Evolutionary conservation across 1,140 invertebrate genomes (phyloP).

Genomic region (Drosophila repleta): DNA sequence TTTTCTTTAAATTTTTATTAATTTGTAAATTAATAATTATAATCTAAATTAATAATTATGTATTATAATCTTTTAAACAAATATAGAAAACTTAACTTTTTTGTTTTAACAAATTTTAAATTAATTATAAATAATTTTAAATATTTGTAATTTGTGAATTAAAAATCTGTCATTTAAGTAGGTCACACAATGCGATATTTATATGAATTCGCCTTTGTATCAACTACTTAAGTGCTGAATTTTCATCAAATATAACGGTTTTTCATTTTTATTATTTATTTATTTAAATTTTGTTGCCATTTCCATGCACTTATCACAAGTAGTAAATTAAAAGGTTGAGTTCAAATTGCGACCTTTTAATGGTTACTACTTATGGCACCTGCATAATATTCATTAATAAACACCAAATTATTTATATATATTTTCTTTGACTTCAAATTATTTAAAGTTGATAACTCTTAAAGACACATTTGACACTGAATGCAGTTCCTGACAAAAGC

Average conservation of each 20-base stretch:
- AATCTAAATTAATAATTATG: too few relatives aligned
- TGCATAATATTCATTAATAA: constrained; percentile 5
- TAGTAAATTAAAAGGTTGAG: constrained; percentile 62
- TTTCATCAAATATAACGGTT: constrained; percentile 23
- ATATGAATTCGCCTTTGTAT: constrained; percentile 60
- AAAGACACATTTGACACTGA: constrained; percentile 13
- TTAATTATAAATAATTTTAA: neutral
- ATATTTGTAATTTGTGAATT: neutral
- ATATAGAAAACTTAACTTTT: too few relatives aligned
- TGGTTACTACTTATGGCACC: constrained; percentile 70
- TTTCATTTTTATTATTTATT: neutral
- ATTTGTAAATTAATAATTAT: too few relatives aligned
- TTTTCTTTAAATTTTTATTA: too few relatives aligned
- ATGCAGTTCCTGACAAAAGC: neutral
- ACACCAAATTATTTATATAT: neutral
- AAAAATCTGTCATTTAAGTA: constrained; percentile 61
- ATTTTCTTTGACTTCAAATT: too few relatives aligned
- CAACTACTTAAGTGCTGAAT: constrained; percentile 65
- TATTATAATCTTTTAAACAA: too few relatives aligned
- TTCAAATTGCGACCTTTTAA: constrained; percentile 53
- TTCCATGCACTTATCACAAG: constrained; percentile 38
- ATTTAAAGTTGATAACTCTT: neutral
- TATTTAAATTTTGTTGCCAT: neutral
- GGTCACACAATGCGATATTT: constrained; percentile 60
- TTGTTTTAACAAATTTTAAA: too few relatives aligned